Evolutionary conservation across 2,888 invertebrate species (phyloP).

Genomic region (Azorinus chamasolen): DNA sequence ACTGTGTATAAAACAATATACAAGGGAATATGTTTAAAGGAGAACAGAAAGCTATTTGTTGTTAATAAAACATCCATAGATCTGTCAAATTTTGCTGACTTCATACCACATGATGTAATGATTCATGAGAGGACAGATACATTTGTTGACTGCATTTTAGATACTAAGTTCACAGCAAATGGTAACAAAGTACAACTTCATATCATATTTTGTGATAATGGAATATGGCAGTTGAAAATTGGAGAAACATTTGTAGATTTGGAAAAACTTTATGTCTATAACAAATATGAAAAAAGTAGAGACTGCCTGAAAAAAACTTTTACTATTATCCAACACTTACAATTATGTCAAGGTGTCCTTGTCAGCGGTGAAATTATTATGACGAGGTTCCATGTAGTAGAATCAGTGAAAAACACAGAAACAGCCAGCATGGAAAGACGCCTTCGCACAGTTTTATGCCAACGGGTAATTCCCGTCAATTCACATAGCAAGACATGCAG

Average conservation of each 20-base stretch:
- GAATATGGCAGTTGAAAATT: too few species aligned
- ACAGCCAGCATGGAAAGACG: background rate
- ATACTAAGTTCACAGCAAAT: conserved; percentile 11
- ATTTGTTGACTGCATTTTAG: conserved; percentile 6
- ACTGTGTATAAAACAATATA: conserved; percentile 2
- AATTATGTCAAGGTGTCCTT: conserved; percentile 31
- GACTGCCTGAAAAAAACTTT: conserved; percentile 25
- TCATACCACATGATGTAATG: conserved; percentile 15
- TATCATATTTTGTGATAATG: conserved; percentile 18
- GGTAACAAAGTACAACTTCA: conserved; percentile 12
- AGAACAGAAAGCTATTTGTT: too few species aligned
- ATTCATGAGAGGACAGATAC: conserved; percentile 11
- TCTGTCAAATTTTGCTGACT: conserved; percentile 12
- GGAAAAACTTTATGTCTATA: background rate
- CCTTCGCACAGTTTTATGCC: conserved; percentile 16
- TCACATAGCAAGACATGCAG: background rate
- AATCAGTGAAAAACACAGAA: conserved; percentile 6
- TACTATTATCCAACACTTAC: background rate
- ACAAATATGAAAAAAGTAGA: conserved; percentile 10
- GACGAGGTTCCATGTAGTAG: conserved; percentile 24
- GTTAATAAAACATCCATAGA: too few species aligned
- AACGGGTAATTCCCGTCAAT: conserved; percentile 6
- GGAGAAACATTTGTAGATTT: too few species aligned
- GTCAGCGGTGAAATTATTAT: conserved; percentile 14
- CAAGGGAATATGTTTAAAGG: background rate